Evolutionary conservation across 35 echinoderm and acorn worm genomes (phyloP), one percentile per base, ranked within the genome.

Genomic region (Holothuria glaberrima): DNA sequence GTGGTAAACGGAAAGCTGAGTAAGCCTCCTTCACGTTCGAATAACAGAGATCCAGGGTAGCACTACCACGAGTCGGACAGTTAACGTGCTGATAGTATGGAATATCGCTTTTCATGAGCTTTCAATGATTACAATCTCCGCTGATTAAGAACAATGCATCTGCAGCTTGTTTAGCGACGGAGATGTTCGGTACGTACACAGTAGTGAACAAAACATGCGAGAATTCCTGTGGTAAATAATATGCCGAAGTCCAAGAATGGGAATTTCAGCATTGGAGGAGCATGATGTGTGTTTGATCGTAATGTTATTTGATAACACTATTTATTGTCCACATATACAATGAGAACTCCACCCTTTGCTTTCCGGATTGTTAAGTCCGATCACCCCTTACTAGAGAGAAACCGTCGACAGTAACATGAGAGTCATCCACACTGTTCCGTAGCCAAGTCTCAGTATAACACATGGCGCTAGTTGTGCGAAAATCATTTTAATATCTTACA

Each of bases 371-470:
- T 25, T 65, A 3, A 30, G 84, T 68, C 48, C 89, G 33, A 61
- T 94, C 76, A 46, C 86, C 74, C 86, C 87, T 71, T 62, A 77
- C 44, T 59, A 82, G 75, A 88, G 69, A 67, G 72, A 92, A 92
- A 32, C 83, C 69, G 88, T 92, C 68, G 26, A 92, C 86, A 34
- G 41, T 75, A 57, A 75, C 90, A 73, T 61, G 54, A 21, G 61
- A 27, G 74, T 86, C 35, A 20, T 59, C 48, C 25, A 68, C 32
- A 81, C 28, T 57, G 44, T 71, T 48, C 25, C 6, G 32, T 20
- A 85, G 31, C 87, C 92, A 93, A 34, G 92, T 93, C 88, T 93
- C 92, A 13, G 87, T 93, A 25, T 90, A 68, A 44, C 59, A 93
- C 27, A 91, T 88, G 18, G 70, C n/a, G 24, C 82, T 90, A 16